Percentiles rank a stretch among this genome's conserved stretches.
phyloP scores from a whole-genome alignment of 2,888 invertebrate species.

The Caenorhabditis sp. region DNA sequence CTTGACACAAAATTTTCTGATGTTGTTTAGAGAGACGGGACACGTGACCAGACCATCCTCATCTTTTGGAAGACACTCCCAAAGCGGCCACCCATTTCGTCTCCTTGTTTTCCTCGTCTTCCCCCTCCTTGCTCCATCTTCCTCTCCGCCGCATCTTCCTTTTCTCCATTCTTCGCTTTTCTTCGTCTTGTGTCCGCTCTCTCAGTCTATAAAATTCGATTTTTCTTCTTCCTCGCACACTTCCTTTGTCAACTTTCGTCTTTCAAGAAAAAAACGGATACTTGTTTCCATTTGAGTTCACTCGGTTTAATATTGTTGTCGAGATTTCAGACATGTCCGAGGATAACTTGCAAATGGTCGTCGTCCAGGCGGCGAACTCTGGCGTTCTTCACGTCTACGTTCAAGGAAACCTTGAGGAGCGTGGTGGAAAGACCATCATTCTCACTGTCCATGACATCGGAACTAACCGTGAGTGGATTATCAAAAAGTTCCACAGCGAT shows the following conservation, averaged over 20 bases:
- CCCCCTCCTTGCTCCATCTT: slow-evolving; percentile 31
- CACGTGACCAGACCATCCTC: slow-evolving; percentile 44
- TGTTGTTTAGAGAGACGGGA: slow-evolving; percentile 25
- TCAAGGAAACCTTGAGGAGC: slow-evolving; percentile 76
- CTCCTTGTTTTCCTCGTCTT: slow-evolving; percentile 31
- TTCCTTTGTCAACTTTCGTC: slow-evolving; percentile 45
- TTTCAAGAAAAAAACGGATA: slow-evolving; percentile 23
- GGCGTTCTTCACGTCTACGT: slow-evolving; percentile 75
- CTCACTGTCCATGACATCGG: slow-evolving; percentile 93
- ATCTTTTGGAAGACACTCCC: slow-evolving; percentile 51
- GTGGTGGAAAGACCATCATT: slow-evolving; percentile 89
- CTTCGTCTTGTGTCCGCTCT: slow-evolving; percentile 11
- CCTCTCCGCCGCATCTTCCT: slow-evolving; percentile 8
- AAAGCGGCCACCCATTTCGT: slow-evolving; percentile 58
- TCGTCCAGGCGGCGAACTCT: slow-evolving; percentile 73
- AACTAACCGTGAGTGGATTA: slow-evolving; percentile 85
- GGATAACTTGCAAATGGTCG: slow-evolving; percentile 72
- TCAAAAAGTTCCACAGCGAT: not conserved
- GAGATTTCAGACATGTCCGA: slow-evolving; percentile 54
- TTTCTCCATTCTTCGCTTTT: slow-evolving; percentile 7
- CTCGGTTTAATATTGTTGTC: not conserved
- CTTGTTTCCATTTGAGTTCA: slow-evolving; percentile 11
- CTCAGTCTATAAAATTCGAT: slow-evolving; percentile 41
- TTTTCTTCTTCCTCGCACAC: slow-evolving; percentile 36
- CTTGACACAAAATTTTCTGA: slow-evolving; percentile 25